phyloP scores from a whole-genome alignment of 1,140 invertebrate species.

The Drosophila cardini region DNA sequence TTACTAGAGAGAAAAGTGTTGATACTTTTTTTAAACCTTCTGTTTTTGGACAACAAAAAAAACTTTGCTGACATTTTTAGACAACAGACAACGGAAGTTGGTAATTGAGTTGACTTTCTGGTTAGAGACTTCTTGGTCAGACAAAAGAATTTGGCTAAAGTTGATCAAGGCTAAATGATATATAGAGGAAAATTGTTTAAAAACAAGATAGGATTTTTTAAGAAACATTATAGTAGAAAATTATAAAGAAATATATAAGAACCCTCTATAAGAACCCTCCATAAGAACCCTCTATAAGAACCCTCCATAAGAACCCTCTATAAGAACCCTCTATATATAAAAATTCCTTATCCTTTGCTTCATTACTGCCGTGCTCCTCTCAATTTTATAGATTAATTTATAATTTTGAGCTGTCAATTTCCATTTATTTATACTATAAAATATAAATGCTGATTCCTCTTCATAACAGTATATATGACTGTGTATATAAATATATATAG shows the following conservation, averaged over 20 bases:
- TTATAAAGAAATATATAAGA: too few species aligned
- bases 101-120: constrained; percentile 29
- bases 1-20: constrained; percentile 19
- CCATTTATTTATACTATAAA: constrained; percentile 10
- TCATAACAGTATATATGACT: constrained; percentile 9
- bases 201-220: background rate
- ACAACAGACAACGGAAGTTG: constrained; percentile 18
- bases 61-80: constrained; percentile 18
- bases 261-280: too few species aligned
- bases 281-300: too few species aligned
- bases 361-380: background rate
- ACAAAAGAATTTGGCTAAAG: background rate
- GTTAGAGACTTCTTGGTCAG: background rate
- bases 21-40: constrained; percentile 34
- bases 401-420: constrained; percentile 19
- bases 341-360: background rate
- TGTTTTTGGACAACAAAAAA: background rate
- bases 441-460: background rate
- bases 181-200: background rate
- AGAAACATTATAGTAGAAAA: too few species aligned
- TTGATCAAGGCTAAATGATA: constrained; percentile 24
- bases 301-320: too few species aligned
- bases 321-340: too few species aligned
- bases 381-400: background rate
- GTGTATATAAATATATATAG: background rate